Conservation (phyloP, 2,888 invertebrate species). For the Lypha dubia region DNA sequence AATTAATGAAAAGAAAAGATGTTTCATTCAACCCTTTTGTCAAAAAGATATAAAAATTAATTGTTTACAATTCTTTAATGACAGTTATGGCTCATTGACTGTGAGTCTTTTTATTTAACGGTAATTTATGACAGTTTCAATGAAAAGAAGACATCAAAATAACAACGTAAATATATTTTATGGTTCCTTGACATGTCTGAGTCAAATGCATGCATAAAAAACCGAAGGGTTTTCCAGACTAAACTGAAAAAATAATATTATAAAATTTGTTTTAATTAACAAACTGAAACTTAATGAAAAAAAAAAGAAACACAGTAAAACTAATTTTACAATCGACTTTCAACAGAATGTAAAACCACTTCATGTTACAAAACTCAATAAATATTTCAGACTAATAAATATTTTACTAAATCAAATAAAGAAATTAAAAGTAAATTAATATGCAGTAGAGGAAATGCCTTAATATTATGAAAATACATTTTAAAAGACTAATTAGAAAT, state of each 20-base stretch:
- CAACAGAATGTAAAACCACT: background rate
- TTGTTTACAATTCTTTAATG: conserved; percentile 63
- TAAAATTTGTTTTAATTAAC: background rate
- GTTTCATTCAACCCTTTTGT: conserved; percentile 64
- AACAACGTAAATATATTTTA: conserved; percentile 31
- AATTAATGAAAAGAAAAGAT: conserved; percentile 50
- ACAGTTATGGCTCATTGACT: conserved; percentile 64
- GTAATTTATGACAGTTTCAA: conserved; percentile 56
- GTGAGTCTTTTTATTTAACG: conserved; percentile 45
- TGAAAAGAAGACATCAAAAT: conserved; percentile 46
- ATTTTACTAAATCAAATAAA: conserved; percentile 9
- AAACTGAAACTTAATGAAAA: background rate
- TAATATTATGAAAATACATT: background rate
- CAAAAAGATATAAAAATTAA: conserved; percentile 57
- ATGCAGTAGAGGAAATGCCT: background rate
- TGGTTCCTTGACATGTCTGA: conserved; percentile 21
- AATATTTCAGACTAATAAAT: conserved; percentile 8
- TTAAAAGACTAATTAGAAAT: background rate
- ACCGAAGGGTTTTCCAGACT: background rate
- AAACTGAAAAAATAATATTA: background rate
- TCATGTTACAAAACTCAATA: background rate
- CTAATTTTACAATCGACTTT: background rate
- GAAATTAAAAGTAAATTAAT: conserved; percentile 45
- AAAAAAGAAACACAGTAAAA: too few species aligned
- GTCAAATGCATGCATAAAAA: background rate